Evolutionary conservation across 2,113 vertebrate species (phyloP).

Genomic region (Pluvianellus socialis): DNA sequence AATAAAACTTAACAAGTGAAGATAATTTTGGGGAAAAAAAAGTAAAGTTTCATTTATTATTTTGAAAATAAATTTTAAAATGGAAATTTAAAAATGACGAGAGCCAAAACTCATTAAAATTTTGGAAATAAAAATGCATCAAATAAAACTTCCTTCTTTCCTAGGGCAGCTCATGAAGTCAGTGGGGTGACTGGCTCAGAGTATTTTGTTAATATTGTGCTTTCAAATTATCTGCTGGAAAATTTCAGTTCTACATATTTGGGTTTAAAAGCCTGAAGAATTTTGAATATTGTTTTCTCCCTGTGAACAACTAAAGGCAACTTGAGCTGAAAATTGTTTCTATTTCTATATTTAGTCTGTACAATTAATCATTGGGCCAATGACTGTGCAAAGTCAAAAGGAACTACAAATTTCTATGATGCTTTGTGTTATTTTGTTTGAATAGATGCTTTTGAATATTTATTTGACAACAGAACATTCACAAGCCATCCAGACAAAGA

Average conservation of each 20-base stretch:
- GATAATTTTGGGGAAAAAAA: not conserved
- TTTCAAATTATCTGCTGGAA: not conserved
- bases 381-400: not conserved
- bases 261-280: not conserved
- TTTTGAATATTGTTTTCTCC: not conserved
- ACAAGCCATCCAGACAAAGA: not conserved
- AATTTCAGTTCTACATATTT: not conserved
- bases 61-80: not conserved
- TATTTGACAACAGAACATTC: not conserved
- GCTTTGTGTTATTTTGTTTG: not conserved
- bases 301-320: not conserved
- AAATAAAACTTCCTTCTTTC: not conserved
- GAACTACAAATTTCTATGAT: not conserved
- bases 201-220: not conserved
- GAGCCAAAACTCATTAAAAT: not conserved
- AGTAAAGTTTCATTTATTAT: not conserved
- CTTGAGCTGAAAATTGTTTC: not conserved
- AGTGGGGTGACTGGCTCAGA: not conserved
- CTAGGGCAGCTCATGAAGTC: too few relatives aligned
- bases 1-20: not conserved
- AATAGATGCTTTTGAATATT: not conserved
- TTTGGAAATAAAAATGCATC: not conserved
- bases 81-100: not conserved
- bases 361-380: not conserved
- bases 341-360: not conserved